Conservation (phyloP, 2,797 vertebrate genomes). For the Tangara arthus region DNA sequence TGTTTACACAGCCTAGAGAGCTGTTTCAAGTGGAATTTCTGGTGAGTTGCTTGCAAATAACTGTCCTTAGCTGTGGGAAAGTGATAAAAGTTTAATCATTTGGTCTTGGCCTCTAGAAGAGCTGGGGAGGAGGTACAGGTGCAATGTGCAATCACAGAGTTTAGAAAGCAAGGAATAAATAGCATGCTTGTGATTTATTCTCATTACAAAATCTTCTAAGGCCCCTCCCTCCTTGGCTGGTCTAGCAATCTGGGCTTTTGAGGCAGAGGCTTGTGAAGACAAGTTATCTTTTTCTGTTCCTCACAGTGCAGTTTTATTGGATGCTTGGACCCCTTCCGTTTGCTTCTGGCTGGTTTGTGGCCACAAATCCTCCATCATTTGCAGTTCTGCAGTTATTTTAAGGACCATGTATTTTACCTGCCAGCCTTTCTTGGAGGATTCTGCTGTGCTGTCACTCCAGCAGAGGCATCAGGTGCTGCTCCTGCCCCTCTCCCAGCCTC, state of each 20-base stretch:
- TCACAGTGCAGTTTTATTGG: neutral
- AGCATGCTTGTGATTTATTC: neutral
- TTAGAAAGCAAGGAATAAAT: neutral
- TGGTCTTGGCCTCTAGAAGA: neutral
- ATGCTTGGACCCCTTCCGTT: neutral
- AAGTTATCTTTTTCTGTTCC: neutral
- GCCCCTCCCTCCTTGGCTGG: neutral
- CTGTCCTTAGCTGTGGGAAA: neutral
- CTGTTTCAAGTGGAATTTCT: constrained; percentile 22
- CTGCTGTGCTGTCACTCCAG: neutral
- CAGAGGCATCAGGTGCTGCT: neutral
- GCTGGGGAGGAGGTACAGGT: neutral
- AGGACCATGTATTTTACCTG: neutral
- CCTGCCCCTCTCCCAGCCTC: neutral
- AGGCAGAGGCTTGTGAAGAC: neutral
- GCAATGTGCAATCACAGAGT: neutral
- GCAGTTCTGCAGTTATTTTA: neutral
- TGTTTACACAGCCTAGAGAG: constrained; percentile 17
- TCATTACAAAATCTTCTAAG: neutral
- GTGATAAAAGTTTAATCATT: neutral
- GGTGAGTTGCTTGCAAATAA: neutral
- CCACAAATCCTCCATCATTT: neutral
- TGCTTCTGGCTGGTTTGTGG: neutral
- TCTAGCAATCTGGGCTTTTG: neutral
- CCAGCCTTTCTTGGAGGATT: neutral